These are phyloP conservation scores for Carterocephalus palaemon DNA, from an alignment of 2,888 invertebrate genomes.

Conservation along the genomic window DNA sequence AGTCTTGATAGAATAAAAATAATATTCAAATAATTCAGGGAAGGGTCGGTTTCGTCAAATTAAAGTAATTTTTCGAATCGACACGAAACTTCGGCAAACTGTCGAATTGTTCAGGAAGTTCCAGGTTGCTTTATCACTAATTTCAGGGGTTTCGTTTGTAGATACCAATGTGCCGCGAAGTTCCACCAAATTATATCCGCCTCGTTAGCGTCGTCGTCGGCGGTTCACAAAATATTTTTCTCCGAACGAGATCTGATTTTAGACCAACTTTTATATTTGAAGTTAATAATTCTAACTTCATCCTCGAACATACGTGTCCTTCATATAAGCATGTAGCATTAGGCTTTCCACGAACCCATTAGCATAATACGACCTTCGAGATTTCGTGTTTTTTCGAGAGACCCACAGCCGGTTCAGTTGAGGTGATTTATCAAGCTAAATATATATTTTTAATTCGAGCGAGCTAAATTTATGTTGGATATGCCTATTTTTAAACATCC, in stretches of 20 bases:
- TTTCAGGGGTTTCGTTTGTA: constrained; percentile 5
- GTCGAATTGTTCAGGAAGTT: constrained; percentile 12
- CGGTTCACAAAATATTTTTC: too few relatives aligned
- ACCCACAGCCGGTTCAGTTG: constrained; percentile 1
- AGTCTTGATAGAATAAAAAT: too few relatives aligned
- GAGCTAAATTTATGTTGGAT: too few relatives aligned
- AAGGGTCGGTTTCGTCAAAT: constrained; percentile 7
- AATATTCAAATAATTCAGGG: too few relatives aligned
- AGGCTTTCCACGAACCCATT: constrained; percentile 13
- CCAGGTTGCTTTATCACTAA: constrained; percentile 14
- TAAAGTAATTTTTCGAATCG: constrained; percentile 5
- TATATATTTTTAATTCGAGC: too few relatives aligned
- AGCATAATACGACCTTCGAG: constrained; percentile 12
- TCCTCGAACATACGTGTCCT: neutral
- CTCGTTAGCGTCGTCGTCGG: too few relatives aligned
- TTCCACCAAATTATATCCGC: neutral
- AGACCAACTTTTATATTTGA: neutral
- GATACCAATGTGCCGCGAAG: neutral
- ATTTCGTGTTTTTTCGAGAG: constrained; percentile 3
- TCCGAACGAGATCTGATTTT: neutral
- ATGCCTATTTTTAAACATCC: too few relatives aligned
- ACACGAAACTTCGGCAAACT: constrained; percentile 9
- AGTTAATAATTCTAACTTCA: neutral
- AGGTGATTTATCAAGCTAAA: neutral
- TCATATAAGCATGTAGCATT: constrained; percentile 1